Base-by-base conservation (phyloP, 2,888 invertebrate species). In the Ceratothoa steindachneri region DNA sequence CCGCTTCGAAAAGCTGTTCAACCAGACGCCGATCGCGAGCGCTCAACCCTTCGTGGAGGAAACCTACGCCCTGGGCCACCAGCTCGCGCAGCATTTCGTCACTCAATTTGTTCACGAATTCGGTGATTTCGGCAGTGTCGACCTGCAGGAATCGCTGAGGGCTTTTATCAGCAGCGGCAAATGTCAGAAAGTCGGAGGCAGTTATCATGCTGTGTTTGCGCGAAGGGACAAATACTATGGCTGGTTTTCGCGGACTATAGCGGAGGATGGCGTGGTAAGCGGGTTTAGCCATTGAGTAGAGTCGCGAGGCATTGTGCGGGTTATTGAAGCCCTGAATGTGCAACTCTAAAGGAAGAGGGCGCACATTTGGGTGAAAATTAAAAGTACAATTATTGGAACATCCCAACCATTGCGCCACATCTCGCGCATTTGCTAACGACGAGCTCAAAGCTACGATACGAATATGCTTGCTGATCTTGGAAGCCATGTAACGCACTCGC, bases 201-300 rank as follows among this genome's bases (percentile, higher is more conserved):
- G 97, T 93, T n/a, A 97, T 87, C 15, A 95, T 88, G 0, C 96
- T 92, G 85, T 95, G 95, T 72, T 95, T 91, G 0, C 97, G 87
- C 0, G 94, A 93, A 0, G 96, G 93, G 0, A 96, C 96, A 85
- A 96, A 96, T 24, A 97, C 90, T 7, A 93, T 90, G 0, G 91
- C 93, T 0, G 97, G 95, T 82, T 91, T 91, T 81, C 89, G 88
- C 0, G 93, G 91, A 73, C 93, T 93, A 84, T 93, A 89, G 29
- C 93, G 89, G 1, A 91, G 83, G 51, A 98, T 92, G 0, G 95
- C 90, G 85, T 96, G 95, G 86, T 97, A 99, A 0, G 95, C 93
- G 0, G 99, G 98, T 83, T 97, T 97, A 0, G 94, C 93, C 99
- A 99, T 99, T 0, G 98, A 95, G 0, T 97, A 92, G 30, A 99